phyloP scores from a whole-genome alignment of 2,797 vertebrate genomes.

The Todus mexicanus region DNA sequence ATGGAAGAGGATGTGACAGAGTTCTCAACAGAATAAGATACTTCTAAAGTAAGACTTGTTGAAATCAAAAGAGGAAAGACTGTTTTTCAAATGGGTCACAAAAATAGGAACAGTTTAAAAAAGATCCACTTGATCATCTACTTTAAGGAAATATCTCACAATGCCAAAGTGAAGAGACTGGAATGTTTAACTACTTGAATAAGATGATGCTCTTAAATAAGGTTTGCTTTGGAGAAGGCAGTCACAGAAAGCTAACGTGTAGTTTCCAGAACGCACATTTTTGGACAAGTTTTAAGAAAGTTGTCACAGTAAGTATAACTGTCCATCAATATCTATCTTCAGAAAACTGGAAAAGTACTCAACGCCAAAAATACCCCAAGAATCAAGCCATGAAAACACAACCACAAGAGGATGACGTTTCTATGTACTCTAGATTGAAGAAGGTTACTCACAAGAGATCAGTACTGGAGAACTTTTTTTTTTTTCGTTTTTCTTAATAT shows the following conservation, averaged over 20 bases:
- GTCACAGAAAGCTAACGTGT: background rate
- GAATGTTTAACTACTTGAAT: background rate
- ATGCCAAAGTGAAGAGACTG: background rate
- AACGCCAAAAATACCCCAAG: background rate
- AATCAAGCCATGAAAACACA: constrained; percentile 32
- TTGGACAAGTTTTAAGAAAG: background rate
- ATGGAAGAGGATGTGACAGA: background rate
- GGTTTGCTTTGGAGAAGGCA: background rate
- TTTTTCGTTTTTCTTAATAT: background rate
- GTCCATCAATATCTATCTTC: background rate
- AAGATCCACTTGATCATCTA: background rate
- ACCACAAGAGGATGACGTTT: constrained; percentile 17
- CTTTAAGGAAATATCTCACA: background rate
- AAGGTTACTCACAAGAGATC: background rate
- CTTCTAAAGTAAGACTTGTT: background rate
- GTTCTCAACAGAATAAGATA: background rate
- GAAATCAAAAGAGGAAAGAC: background rate
- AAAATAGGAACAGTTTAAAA: background rate
- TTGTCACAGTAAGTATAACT: background rate
- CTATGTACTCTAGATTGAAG: background rate
- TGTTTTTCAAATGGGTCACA: background rate
- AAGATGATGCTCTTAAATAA: background rate
- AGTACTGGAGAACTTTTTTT: background rate
- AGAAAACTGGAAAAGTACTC: background rate
- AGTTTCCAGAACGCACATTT: background rate